Conservation (phyloP, 2,797 vertebrate genomes). For the Odontamblyopus rebecca region DNA sequence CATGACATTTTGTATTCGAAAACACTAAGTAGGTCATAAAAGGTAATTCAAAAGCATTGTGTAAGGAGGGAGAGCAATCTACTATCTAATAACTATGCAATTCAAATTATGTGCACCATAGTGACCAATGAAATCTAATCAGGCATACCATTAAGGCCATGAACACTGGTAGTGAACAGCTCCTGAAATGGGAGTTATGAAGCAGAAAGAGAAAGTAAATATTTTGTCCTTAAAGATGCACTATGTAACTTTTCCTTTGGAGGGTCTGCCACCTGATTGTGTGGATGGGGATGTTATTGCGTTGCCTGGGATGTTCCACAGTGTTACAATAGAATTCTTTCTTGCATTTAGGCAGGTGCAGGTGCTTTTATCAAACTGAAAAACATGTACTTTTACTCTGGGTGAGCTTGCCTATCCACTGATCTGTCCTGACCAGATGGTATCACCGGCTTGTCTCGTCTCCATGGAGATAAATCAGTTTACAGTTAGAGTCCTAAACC, state of each 20-base stretch:
- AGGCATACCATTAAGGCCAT: constrained; percentile 30
- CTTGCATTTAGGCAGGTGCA: background rate
- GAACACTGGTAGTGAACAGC: constrained; percentile 15
- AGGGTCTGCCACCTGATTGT: no score
- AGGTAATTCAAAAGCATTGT: constrained; percentile 28
- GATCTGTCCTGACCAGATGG: background rate
- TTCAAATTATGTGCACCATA: constrained; percentile 34
- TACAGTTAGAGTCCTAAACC: no score
- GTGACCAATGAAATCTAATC: constrained; percentile 30
- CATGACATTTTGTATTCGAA: constrained; percentile 41
- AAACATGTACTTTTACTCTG: background rate
- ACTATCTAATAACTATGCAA: constrained; percentile 32
- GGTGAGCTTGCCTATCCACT: background rate
- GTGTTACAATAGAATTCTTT: background rate
- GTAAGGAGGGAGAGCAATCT: constrained; percentile 29
- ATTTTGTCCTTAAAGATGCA: background rate
- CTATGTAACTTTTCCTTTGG: background rate
- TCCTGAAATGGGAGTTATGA: background rate
- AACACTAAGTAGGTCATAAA: constrained; percentile 45
- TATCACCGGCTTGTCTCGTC: background rate
- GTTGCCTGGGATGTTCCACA: background rate
- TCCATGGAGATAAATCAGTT: background rate
- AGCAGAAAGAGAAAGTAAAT: background rate
- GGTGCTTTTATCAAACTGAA: background rate
- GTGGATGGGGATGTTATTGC: background rate